Base-by-base conservation (phyloP, 2,113 vertebrate species). In the Andinoacara biseriatus region DNA sequence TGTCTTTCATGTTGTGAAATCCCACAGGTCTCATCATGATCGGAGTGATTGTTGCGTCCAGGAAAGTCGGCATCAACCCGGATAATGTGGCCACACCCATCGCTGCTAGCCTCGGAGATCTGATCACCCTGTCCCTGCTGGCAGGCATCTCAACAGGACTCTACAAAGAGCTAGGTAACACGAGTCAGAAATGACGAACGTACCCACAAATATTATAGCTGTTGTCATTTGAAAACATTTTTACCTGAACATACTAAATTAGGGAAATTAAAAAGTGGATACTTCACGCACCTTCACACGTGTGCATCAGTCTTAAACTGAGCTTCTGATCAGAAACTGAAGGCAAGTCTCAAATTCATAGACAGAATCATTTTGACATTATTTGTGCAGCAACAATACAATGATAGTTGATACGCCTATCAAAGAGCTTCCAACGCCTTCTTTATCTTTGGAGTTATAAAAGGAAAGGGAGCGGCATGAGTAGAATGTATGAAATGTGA, bases 21-120 rank as follows among this genome's bases (percentile, higher is more conserved):
- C 58, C 56, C 77, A 1, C 88, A 99, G 98, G 98, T 7, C 95
- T 99, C 94, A 97, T 99, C 65, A 99, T 99, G 98, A 98, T 99
- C 0, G 98, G 98, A 0, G 98, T 99, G 69, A 99, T 99, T 93
- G 95, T 99, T 0, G 97, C 97, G 4, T 97, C 98, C 90, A 96
- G 97, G 84, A 99, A 96, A 93, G 97, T 99, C 40, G 98, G 98
- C 72, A 99, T 99, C 92, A 99, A 99, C 67, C 98, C 98, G 5
- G 98, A 99, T 90, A 99, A 99, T 0, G 98, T 99, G 61, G 98
- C 98, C 87, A 99, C 98, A 0, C 98, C 98, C 10, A 99, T 99
- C 5, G 98, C 98, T 43, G 98, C 98, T 79, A 99, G 98, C 89
- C 95, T 99, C 63, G 98, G 98, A 11, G 98, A 99, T 91, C 96